phyloP scores from a whole-genome alignment of 2,797 vertebrate species.

The Lutjanus argentimaculatus region DNA sequence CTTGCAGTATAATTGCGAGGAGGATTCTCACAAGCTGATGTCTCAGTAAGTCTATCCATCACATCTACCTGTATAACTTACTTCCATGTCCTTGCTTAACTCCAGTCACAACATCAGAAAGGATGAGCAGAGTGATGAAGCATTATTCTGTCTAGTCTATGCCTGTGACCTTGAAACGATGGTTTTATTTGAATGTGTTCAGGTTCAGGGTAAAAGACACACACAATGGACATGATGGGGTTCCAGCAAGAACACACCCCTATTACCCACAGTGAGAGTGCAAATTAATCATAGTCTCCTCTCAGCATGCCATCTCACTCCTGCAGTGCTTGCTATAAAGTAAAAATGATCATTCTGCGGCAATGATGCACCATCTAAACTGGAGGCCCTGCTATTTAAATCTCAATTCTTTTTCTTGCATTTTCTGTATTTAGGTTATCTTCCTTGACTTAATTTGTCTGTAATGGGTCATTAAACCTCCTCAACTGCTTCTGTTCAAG shows the following conservation, averaged over 20 bases:
- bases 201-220: slow-evolving; percentile 4
- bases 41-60: slow-evolving; percentile 4
- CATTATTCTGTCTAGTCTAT: slow-evolving; percentile 11
- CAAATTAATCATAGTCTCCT: slow-evolving; percentile 45
- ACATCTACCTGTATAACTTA: neutral
- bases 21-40: slow-evolving; percentile 2
- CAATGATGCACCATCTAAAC: slow-evolving; percentile 29
- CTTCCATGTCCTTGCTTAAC: neutral
- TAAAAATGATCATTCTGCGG: slow-evolving; percentile 43
- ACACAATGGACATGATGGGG: neutral
- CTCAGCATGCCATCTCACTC: slow-evolving; percentile 40
- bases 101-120: neutral
- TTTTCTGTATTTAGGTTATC: neutral
- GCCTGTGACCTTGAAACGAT: slow-evolving; percentile 59
- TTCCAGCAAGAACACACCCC: slow-evolving; percentile 20
- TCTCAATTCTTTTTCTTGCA: neutral
- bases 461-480: no score
- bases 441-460: neutral
- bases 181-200: slow-evolving; percentile 15
- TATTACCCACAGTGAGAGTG: slow-evolving; percentile 38
- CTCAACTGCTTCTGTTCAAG: neutral
- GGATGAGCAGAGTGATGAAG: neutral
- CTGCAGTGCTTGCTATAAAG: slow-evolving; percentile 35
- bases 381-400: neutral
- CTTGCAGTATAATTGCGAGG: neutral